Base-by-base conservation (phyloP, 2,797 vertebrate genomes). In the Pantherophis vulpinus region DNA sequence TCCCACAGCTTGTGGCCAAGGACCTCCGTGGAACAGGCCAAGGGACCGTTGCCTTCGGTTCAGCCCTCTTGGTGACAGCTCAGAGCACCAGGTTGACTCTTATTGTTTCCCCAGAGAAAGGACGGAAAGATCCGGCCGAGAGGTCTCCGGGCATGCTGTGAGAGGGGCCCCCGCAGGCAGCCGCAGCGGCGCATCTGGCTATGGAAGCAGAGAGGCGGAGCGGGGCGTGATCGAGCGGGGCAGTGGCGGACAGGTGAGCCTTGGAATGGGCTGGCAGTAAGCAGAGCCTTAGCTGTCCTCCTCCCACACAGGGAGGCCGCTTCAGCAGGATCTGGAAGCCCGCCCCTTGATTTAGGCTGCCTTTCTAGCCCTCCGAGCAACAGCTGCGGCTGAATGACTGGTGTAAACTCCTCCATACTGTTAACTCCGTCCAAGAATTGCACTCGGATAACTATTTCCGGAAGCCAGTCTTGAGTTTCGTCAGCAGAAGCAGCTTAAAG, bases 71-170 rank as follows among this genome's bases (percentile, higher is more conserved):
- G 63, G 25, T 16, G 18, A 14, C 7, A 3, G 9, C 60, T 90
- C 2, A n/a, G 12, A 20, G 51, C 2, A 5, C 59, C 10, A 5
- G 1, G 7, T 91, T 96, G 96, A 94, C 94, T 27, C 95, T 95
- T 92, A 79, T 91, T 96, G 94, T 88, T 92, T 97, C 94, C 29
- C 94, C 96, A 98, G 98, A 96, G 98, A 98, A 95, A 98, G 99
- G 89, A 96, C 98, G 0, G 99, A 99, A n/a, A 98, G 99, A 13
- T 98, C 99, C 0, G 98, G 98, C 88, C 97, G 99, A 97, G 99
- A 99, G 4, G 98, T 98, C 14, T 98, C 98, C 0, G 98, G 98
- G 6, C 98, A 98, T 0, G 94, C 97, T 1, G 97, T 99, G 5
- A 98, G 99, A 96, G 98, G 99, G 6, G 98, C 97, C 0, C 98